Base-by-base conservation (phyloP, 2,888 invertebrate species). In the Crematogaster levior region DNA sequence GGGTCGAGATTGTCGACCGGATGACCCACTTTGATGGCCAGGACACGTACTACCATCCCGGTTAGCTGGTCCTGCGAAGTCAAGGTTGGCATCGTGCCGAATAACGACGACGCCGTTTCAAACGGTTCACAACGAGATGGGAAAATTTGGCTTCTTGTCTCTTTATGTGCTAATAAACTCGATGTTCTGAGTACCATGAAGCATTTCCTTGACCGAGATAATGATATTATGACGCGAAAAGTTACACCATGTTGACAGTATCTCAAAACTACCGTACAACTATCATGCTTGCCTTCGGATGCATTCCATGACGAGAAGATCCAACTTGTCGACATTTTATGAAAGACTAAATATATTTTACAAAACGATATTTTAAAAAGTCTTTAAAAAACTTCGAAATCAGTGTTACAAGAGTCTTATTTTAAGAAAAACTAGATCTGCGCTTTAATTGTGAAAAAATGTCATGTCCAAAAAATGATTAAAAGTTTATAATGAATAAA, bases 1-100 rank as follows among this genome's bases (percentile, higher is more conserved):
- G 81, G 84, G 68, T 83, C 85, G 74, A 83, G 85, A 84, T 84
- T 83, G 83, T 34, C 83, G 87, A 87, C 87, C 88, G 80, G 85
- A 82, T 86, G 87, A 82, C 88, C 87, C 60, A 88, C 83, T 87
- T 87, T 40, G 74, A 15, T 68, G 79, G 72, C 82, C 82, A 82
- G 86, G 85, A 84, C 56, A 61, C 60, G 79, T 24, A 46, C 56
- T 30, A 27, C 21, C 79, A 65, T 80, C 58, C 81, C 51, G 61
- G 53, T 81, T 81, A 70, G 43, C 40, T 77, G 68, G 46, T 82
- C 81, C 81, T 74, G 81, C 66, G 34, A 37, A 72, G 68, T 79
- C 84, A 82, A 77, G 72, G 65, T 46, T 84, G 83, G 56, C 58
- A 24, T 58, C 63, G 37, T 24, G 58, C 82, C 77, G 61, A 73